A percentile compares a stretch with the other conserved stretches of the same genome.
Evolutionary conservation across 23 tunicate genomes (phyloP).

Genomic region (Halocynthia roretzi): DNA sequence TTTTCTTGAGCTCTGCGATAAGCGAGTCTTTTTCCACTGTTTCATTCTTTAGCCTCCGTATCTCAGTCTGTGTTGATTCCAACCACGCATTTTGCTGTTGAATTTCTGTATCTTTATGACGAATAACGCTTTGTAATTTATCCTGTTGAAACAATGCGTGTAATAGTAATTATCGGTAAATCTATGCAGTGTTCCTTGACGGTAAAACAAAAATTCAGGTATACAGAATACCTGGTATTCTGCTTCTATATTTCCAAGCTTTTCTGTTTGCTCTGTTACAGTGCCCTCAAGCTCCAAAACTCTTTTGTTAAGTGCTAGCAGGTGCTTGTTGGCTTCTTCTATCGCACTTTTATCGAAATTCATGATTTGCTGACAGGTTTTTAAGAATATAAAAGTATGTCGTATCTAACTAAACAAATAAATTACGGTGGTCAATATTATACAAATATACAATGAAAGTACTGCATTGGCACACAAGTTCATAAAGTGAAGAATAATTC

Average conservation of each 20-base stretch:
- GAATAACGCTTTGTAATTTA: slow-evolving; percentile 16
- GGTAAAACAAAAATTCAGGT: background rate
- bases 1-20: slow-evolving; percentile 25
- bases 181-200: background rate
- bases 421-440: too few species aligned
- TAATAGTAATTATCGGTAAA: background rate
- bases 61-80: slow-evolving; percentile 46
- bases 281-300: slow-evolving; percentile 32
- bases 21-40: slow-evolving; percentile 18
- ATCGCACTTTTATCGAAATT: slow-evolving; percentile 44
- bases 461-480: too few species aligned
- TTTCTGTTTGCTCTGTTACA: slow-evolving; percentile 27
- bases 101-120: slow-evolving; percentile 45
- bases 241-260: slow-evolving; percentile 20
- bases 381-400: too few species aligned
- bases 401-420: too few species aligned
- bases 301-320: slow-evolving; percentile 29
- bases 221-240: slow-evolving; percentile 20
- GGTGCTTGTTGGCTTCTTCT: slow-evolving; percentile 45
- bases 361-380: slow-evolving; percentile 10
- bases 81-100: slow-evolving; percentile 38
- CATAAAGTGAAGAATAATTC: too few species aligned
- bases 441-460: too few species aligned
- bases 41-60: slow-evolving; percentile 25
- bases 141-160: slow-evolving; percentile 10